Conservation (phyloP, 1,140 invertebrate species). For the Wiebesia pumilae region DNA sequence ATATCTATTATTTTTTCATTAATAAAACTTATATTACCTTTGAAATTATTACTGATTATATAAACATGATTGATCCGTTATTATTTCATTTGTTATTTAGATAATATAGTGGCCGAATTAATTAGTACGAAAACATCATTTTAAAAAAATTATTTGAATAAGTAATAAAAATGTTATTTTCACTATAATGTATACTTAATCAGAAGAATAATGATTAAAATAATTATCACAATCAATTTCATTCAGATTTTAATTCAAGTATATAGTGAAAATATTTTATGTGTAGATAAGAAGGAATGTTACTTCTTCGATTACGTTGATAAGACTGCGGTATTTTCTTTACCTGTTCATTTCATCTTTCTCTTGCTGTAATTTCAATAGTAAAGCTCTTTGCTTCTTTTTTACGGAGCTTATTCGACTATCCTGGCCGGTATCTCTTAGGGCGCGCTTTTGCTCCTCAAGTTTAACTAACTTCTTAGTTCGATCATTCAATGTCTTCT, state of each 20-base stretch:
- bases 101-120: no score
- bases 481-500: slow-evolving; percentile 78
- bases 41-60: not conserved
- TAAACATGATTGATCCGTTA: no score
- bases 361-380: slow-evolving; percentile 74
- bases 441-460: slow-evolving; percentile 75
- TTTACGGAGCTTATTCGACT: slow-evolving; percentile 75
- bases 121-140: not conserved
- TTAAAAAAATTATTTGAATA: no score
- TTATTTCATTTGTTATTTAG: no score
- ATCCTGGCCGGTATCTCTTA: slow-evolving; percentile 75
- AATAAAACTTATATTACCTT: not conserved
- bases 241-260: slow-evolving; percentile 26
- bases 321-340: slow-evolving; percentile 20
- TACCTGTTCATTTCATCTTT: slow-evolving; percentile 77
- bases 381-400: slow-evolving; percentile 75
- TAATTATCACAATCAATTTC: slow-evolving; percentile 16
- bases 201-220: slow-evolving; percentile 26
- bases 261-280: slow-evolving; percentile 21
- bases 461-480: slow-evolving; percentile 77
- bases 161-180: no score
- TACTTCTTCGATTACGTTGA: slow-evolving; percentile 12
- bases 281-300: slow-evolving; percentile 32
- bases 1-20: no score
- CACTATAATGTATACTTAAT: not conserved